Conservation (phyloP, 2,888 invertebrate genomes). For the Agrotis ipsilon region DNA sequence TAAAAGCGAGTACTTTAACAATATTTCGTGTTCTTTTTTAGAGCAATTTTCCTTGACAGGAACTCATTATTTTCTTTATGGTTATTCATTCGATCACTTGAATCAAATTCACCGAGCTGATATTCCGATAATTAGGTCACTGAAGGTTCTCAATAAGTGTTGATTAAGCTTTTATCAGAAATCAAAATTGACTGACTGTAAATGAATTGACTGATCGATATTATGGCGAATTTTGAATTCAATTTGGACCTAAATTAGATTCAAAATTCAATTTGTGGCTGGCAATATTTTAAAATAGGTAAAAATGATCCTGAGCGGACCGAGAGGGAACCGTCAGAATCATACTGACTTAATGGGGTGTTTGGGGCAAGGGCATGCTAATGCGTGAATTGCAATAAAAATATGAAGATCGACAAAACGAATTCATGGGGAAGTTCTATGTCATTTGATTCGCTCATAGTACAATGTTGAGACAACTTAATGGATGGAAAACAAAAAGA, state of each 20-base stretch:
- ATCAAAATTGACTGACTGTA: constrained; percentile 2
- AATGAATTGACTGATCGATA: constrained; percentile 6
- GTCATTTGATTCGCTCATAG: constrained; percentile 25
- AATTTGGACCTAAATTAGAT: background rate
- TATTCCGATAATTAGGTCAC: background rate
- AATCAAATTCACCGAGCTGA: background rate
- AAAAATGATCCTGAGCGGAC: too few species aligned
- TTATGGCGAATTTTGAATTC: constrained; percentile 1
- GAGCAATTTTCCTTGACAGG: background rate
- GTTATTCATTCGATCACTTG: too few species aligned
- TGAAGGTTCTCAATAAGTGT: background rate
- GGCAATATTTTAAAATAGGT: constrained; percentile 37
- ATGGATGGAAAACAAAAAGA: too few species aligned
- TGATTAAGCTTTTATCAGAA: background rate
- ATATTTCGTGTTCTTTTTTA: background rate
- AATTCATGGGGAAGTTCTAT: constrained; percentile 7
- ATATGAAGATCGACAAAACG: constrained; percentile 8
- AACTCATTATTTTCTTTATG: background rate
- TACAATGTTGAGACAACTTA: constrained; percentile 9
- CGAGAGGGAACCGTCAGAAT: too few species aligned
- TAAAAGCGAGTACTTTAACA: background rate
- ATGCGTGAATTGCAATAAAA: too few species aligned
- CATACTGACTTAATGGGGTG: too few species aligned
- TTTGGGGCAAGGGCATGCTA: too few species aligned
- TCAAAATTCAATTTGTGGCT: constrained; percentile 30